Percentiles rank a stretch among this genome's conserved stretches.
Evolutionary conservation across 2,113 vertebrate genomes (phyloP).

Genomic region (Beaufortia kweichowensis): DNA sequence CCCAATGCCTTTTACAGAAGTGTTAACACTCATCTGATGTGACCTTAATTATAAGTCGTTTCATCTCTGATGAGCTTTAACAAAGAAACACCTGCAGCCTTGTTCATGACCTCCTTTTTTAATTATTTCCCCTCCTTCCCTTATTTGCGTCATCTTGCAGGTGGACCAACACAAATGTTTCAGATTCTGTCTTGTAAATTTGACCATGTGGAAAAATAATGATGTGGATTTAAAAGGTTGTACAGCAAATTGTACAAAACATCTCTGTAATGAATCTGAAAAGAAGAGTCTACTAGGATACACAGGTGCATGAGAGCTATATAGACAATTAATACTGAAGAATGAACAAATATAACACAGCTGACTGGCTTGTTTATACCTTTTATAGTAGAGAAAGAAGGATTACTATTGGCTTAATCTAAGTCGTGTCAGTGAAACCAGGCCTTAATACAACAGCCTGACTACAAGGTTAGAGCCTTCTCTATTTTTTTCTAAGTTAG

Average conservation of each 20-base stretch:
- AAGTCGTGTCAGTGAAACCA: no score
- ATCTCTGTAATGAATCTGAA: constrained; percentile 36
- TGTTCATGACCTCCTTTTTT: constrained; percentile 48
- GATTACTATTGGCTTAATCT: neutral
- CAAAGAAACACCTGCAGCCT: constrained; percentile 61
- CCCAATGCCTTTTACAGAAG: neutral
- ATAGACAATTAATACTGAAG: no score
- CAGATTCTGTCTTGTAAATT: constrained; percentile 58
- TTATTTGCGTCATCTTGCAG: constrained; percentile 58
- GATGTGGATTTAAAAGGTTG: constrained; percentile 54
- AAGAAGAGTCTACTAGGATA: constrained; percentile 38
- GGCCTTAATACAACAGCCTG: no score
- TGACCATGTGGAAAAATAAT: constrained; percentile 71
- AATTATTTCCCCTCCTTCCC: neutral
- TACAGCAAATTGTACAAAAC: constrained; percentile 46
- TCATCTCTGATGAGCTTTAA: constrained; percentile 49
- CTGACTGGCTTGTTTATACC: constrained; percentile 2
- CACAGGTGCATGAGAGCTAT: constrained; percentile 41
- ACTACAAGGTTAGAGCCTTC: no score
- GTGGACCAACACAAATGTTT: constrained; percentile 60
- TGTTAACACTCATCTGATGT: neutral
- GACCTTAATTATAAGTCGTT: constrained; percentile 4
- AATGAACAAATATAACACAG: neutral
- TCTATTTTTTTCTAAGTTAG: no score
- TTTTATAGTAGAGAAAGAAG: neutral